Evolutionary conservation across 2,888 invertebrate genomes (phyloP), one percentile per base, ranked within the genome.

Genomic region (Zygogramma bicolorata): DNA sequence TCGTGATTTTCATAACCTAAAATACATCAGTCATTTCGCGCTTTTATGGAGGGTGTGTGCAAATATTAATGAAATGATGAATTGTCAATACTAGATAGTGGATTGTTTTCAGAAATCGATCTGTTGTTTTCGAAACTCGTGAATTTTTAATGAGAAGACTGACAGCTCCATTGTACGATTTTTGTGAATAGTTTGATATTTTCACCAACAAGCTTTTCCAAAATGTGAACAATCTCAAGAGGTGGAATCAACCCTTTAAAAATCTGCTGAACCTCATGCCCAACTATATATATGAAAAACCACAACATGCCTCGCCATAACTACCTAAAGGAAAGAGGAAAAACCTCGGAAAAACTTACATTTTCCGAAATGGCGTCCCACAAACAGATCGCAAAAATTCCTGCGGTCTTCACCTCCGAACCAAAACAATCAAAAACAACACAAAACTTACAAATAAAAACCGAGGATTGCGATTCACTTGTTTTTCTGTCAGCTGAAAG

Each of bases 401-500:
- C 31, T 20, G 34, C 62, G 27, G 62, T 57, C 40, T 42, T 66
- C 67, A 71, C 71, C 31, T 42, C 25, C 10, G 46, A 49, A 74
- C 38, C 74, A 79, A 82, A 81, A 81, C 62, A 78, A 77, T 34
- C 29, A 67, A 71, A 81, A 81, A 80, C 80, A 81, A 83, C 81
- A 79, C 75, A 74, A 81, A 82, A 81, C n/a, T 74, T 74, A 75
- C 65, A 75, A 81, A 82, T 79, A 83, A 81, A 83, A 82, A 81
- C 75, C 79, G 53, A 53, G 25, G 74, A 77, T 77, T 75, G 78
- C 81, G 81, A 80, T 79, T 79, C 82, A 79, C 77, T 82, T 70
- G 80, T 82, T 82, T 81, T 82, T 80, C 81, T 81, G 87, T 87
- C 87, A 87, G 87, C 87, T 87, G 87, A 86, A 86, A 83, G 85